Conservation (phyloP, 1,140 invertebrate species). For the Callitettix versicolor region DNA sequence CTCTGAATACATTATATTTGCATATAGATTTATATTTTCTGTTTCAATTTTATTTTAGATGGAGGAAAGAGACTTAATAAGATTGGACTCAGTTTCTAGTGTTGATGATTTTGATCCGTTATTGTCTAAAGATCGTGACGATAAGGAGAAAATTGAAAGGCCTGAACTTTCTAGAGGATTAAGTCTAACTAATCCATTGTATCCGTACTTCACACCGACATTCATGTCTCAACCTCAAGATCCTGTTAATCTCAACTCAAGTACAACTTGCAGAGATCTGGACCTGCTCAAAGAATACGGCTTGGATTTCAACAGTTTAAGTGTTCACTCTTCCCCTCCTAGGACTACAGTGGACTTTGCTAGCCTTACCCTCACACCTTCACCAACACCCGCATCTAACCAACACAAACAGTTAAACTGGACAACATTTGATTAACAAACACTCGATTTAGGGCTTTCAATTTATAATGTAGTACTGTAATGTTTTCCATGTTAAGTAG, state of each 20-base stretch:
- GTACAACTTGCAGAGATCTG: constrained; percentile 14
- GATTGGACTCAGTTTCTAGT: constrained; percentile 43
- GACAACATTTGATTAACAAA: constrained; percentile 28
- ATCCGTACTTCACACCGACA: constrained; percentile 43
- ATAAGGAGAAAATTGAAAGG: constrained; percentile 10
- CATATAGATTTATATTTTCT: not conserved
- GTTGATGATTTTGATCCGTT: constrained; percentile 50
- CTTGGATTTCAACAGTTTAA: constrained; percentile 25
- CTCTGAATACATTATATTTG: not conserved
- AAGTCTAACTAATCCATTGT: constrained; percentile 45
- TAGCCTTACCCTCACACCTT: not conserved
- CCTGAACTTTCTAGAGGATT: constrained; percentile 27
- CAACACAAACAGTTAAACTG: constrained; percentile 22
- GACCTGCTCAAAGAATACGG: constrained; percentile 28
- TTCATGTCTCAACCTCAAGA: constrained; percentile 24
- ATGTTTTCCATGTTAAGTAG: too few relatives aligned
- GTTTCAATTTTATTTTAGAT: not conserved
- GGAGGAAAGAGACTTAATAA: constrained; percentile 37
- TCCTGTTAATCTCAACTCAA: not conserved
- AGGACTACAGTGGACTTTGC: not conserved
- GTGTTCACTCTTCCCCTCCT: constrained; percentile 8
- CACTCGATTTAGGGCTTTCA: not conserved
- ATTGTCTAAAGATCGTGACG: constrained; percentile 30
- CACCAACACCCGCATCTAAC: not conserved
- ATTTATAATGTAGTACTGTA: too few relatives aligned